Conservation (phyloP, 2,113 vertebrate genomes). For the Ornithorhynchus anatinus region DNA sequence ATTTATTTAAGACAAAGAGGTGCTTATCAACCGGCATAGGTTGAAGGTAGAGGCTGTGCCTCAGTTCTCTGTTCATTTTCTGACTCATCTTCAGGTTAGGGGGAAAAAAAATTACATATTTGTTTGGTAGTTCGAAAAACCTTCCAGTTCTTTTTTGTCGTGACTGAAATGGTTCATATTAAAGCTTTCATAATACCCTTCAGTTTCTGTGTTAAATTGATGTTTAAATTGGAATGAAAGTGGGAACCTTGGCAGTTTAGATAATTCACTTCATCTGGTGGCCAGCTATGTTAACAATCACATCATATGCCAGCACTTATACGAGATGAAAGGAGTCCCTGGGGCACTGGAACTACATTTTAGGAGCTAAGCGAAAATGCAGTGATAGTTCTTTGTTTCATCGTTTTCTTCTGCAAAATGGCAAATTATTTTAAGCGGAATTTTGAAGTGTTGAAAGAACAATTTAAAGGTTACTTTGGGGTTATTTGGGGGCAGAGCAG, state of each 20-base stretch:
- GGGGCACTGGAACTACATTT: slow-evolving; percentile 68
- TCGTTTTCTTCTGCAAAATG: slow-evolving; percentile 67
- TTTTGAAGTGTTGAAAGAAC: slow-evolving; percentile 63
- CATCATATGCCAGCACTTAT: slow-evolving; percentile 75
- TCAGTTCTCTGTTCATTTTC: slow-evolving; percentile 30
- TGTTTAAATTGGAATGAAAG: slow-evolving; percentile 81
- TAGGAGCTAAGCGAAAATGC: slow-evolving; percentile 67
- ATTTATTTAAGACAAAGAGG: slow-evolving; percentile 9
- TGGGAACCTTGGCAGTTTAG: slow-evolving; percentile 75
- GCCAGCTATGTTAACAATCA: slow-evolving; percentile 81
- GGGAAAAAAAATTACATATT: slow-evolving; percentile 59
- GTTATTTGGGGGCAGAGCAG: slow-evolving; percentile 47
- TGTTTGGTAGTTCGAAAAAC: slow-evolving; percentile 51
- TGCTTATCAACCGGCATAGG: background rate
- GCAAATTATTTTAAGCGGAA: slow-evolving; percentile 73
- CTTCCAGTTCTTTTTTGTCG: slow-evolving; percentile 44
- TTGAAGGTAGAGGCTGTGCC: background rate
- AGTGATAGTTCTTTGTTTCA: slow-evolving; percentile 72
- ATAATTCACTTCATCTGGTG: slow-evolving; percentile 84
- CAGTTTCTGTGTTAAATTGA: slow-evolving; percentile 78
- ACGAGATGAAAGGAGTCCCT: slow-evolving; percentile 75
- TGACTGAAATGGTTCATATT: slow-evolving; percentile 71
- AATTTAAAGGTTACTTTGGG: slow-evolving; percentile 56
- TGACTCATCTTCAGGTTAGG: slow-evolving; percentile 40
- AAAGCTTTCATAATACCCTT: slow-evolving; percentile 76